Percentiles rank a stretch among this genome's conserved stretches.
Conservation (phyloP, 2,888 invertebrate species). For the Neoitamus cyanurus region DNA sequence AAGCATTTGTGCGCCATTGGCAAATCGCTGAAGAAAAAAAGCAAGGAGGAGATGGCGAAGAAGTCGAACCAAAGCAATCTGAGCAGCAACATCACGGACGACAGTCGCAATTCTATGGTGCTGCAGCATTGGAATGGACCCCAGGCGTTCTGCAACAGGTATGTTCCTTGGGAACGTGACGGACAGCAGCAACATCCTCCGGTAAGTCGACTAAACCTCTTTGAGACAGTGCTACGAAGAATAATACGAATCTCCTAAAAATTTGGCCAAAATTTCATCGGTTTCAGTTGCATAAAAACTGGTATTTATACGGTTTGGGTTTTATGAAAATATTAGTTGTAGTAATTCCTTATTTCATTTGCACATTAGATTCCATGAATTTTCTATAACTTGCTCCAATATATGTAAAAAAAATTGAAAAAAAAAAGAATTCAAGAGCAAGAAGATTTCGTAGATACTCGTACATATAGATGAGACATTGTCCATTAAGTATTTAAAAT, state of each 20-base stretch:
- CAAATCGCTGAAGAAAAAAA: constrained; percentile 69
- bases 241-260: background rate
- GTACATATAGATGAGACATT: no score
- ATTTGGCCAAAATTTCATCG: background rate
- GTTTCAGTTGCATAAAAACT: no score
- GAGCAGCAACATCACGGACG: constrained; percentile 61
- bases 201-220: constrained; percentile 55
- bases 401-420: no score
- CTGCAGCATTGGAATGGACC: constrained; percentile 86
- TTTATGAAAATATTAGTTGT: no score
- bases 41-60: constrained; percentile 80
- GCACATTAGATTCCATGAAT: no score
- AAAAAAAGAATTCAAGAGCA: no score
- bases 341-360: no score
- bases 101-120: constrained; percentile 68
- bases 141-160: constrained; percentile 82
- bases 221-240: background rate
- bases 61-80: constrained; percentile 66
- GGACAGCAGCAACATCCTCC: constrained; percentile 61
- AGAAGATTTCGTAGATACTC: no score
- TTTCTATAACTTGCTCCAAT: no score
- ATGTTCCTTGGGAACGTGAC: constrained; percentile 83
- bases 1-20: constrained; percentile 76
- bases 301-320: no score
- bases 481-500: no score